A percentile compares a stretch with the other conserved stretches of the same genome.
Evolutionary conservation across 1,140 invertebrate genomes (phyloP).

Genomic region (Pentalonia nigronervosa): DNA sequence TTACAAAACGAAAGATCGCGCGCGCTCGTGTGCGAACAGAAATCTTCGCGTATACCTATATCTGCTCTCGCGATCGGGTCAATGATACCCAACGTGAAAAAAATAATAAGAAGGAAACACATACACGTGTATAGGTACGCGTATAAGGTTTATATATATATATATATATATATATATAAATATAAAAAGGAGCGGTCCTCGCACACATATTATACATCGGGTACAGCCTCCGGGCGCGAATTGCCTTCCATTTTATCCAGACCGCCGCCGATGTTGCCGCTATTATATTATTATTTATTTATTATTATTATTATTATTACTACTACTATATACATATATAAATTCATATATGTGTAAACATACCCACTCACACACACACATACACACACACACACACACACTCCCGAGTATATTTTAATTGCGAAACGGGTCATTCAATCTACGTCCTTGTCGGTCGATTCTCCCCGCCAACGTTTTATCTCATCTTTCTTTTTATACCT

Average conservation of each 20-base stretch:
- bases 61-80: conserved; percentile 35
- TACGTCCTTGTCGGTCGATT: conserved; percentile 39
- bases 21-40: conserved; percentile 20
- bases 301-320: background rate
- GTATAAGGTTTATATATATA: background rate
- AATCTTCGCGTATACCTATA: conserved; percentile 23
- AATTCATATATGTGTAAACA: background rate
- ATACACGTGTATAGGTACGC: background rate
- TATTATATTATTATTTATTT: conserved; percentile 21
- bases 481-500: background rate
- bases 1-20: conserved; percentile 29
- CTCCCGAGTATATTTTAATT: conserved; percentile 3
- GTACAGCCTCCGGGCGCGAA: conserved; percentile 26
- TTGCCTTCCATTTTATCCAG: conserved; percentile 36
- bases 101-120: conserved; percentile 15
- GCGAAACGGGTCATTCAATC: conserved; percentile 48
- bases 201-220: background rate
- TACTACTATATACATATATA: background rate
- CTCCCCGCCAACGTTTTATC: background rate
- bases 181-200: conserved; percentile 43
- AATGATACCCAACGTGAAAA: conserved; percentile 39
- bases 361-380: background rate
- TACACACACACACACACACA: conserved; percentile 16
- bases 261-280: background rate
- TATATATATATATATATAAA: background rate